phyloP scores from a whole-genome alignment of 2,888 invertebrate species.

The Aelia acuminata region DNA sequence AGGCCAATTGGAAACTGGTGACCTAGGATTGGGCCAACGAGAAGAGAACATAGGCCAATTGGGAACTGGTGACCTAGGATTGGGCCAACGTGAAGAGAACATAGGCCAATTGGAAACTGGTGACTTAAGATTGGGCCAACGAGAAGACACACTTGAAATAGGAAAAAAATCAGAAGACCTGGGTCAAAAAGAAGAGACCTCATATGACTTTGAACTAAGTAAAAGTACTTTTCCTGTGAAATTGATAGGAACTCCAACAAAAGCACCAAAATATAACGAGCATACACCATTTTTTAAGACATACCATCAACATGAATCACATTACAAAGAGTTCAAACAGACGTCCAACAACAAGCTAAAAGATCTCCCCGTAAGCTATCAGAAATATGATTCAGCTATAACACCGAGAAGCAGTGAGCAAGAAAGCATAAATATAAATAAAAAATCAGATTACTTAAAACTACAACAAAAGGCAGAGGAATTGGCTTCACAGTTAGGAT shows the following conservation, averaged over 20 bases:
- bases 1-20: not conserved
- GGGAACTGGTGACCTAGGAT: too few species aligned
- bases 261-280: not conserved
- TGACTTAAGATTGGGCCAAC: not conserved
- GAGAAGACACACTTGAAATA: not conserved
- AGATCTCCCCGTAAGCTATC: constrained; percentile 1
- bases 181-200: constrained; percentile 54
- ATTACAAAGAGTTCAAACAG: constrained; percentile 61
- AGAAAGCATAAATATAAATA: constrained; percentile 36
- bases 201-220: not conserved
- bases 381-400: not conserved
- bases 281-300: constrained; percentile 17
- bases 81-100: constrained; percentile 42
- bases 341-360: constrained; percentile 22
- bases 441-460: constrained; percentile 40
- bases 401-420: constrained; percentile 24
- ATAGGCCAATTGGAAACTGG: too few species aligned
- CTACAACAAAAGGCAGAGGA: constrained; percentile 61
- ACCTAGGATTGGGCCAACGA: too few species aligned
- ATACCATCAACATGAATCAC: constrained; percentile 58
- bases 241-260: constrained; percentile 51
- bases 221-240: constrained; percentile 24
- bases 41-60: too few species aligned
- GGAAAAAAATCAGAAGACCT: not conserved
- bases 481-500: constrained; percentile 67